Percentiles rank a stretch among this genome's conserved stretches.
Evolutionary conservation across 2,888 invertebrate species (phyloP).

Genomic region (Cyrtodaria siliqua): DNA sequence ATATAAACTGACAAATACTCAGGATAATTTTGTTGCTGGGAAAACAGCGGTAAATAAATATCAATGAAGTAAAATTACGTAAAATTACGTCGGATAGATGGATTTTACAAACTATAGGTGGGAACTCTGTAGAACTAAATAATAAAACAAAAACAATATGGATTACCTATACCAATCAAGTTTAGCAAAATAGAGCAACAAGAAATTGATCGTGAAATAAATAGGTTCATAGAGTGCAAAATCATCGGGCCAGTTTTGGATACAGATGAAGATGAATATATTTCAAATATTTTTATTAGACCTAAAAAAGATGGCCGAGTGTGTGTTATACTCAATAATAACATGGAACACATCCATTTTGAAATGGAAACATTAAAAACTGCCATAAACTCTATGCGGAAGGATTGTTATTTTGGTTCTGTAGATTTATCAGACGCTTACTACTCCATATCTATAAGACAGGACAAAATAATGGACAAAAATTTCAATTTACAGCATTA

Average conservation of each 20-base stretch:
- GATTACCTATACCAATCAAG: slow-evolving; percentile 25
- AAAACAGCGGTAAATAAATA: no score
- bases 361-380: slow-evolving; percentile 42
- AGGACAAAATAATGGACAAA: slow-evolving; percentile 17
- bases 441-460: slow-evolving; percentile 29
- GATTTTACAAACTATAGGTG: no score
- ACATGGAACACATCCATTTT: slow-evolving; percentile 35
- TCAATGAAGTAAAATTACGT: no score
- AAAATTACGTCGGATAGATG: no score
- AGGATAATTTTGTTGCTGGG: no score
- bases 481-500: slow-evolving; percentile 35
- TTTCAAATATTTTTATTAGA: slow-evolving; percentile 36
- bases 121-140: no score
- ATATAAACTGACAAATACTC: no score
- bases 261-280: slow-evolving; percentile 19
- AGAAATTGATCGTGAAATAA: slow-evolving; percentile 27
- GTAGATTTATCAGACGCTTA: slow-evolving; percentile 42
- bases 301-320: slow-evolving; percentile 28
- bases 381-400: slow-evolving; percentile 19
- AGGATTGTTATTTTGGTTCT: slow-evolving; percentile 38
- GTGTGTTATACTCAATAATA: slow-evolving; percentile 33
- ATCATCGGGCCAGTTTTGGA: slow-evolving; percentile 30
- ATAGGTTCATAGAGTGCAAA: slow-evolving; percentile 15
- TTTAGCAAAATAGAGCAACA: slow-evolving; percentile 11
- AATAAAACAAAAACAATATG: no score